Conservation (phyloP, 2,113 vertebrate genomes). For the Archilochus colubris region DNA sequence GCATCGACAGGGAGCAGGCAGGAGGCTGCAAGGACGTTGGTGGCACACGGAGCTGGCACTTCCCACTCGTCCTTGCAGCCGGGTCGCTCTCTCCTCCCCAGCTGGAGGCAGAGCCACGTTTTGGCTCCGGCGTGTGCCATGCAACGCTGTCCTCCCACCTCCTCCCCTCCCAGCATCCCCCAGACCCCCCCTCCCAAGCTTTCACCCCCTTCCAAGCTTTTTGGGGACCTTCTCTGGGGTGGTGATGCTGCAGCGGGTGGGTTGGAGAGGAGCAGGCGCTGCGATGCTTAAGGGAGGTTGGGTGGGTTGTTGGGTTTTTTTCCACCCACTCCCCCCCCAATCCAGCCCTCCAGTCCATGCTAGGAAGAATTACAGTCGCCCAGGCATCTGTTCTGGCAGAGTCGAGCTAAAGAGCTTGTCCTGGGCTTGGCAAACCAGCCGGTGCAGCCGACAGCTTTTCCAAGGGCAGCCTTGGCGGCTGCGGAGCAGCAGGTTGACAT, state of each 20-base stretch:
- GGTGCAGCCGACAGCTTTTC: slow-evolving; percentile 52
- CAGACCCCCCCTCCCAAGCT: neutral
- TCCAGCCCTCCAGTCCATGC: neutral
- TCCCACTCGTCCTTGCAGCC: slow-evolving; percentile 63
- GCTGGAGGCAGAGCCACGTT: neutral
- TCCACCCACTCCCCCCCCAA: neutral
- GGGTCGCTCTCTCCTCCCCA: slow-evolving; percentile 57
- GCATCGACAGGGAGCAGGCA: neutral
- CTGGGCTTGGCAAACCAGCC: slow-evolving; percentile 60
- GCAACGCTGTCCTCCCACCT: neutral
- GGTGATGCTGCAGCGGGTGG: accelerated
- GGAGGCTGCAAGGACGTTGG: slow-evolving; percentile 37
- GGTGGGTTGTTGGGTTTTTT: neutral
- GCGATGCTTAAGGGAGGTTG: neutral
- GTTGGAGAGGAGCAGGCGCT: neutral
- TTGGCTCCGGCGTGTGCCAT: neutral
- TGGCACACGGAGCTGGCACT: slow-evolving; percentile 2
- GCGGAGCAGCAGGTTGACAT: slow-evolving; percentile 59
- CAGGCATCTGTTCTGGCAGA: slow-evolving; percentile 65
- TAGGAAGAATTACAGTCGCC: slow-evolving; percentile 52
- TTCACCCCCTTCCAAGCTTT: neutral
- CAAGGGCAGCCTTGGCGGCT: slow-evolving; percentile 64
- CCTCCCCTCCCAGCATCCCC: neutral
- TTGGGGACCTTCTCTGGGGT: neutral
- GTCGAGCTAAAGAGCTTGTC: slow-evolving; percentile 56